phyloP scores from a whole-genome alignment of 2,113 vertebrate species.

The Gavialis gangeticus region DNA sequence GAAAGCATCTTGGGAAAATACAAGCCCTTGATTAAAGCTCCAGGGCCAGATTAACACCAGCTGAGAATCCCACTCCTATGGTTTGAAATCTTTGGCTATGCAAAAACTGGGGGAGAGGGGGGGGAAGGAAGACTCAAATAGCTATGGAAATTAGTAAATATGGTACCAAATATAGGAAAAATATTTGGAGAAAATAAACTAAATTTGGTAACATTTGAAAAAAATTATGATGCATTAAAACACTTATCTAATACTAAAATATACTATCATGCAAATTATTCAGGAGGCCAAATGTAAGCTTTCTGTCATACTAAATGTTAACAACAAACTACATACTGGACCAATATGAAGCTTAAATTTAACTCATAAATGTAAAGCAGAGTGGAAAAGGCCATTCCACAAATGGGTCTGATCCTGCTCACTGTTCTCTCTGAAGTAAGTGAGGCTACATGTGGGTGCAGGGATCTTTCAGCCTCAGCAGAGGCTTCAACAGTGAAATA shows the following conservation, averaged over 20 bases:
- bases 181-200: slow-evolving; percentile 7
- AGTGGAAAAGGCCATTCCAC: background rate
- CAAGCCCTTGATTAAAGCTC: slow-evolving; percentile 69
- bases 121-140: slow-evolving; percentile 65
- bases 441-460: background rate
- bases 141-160: slow-evolving; percentile 72
- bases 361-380: accelerated
- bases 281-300: background rate
- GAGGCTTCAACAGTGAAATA: background rate
- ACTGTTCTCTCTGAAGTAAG: background rate
- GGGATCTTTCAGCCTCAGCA: background rate
- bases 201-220: slow-evolving; percentile 38
- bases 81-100: slow-evolving; percentile 57
- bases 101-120: slow-evolving; percentile 28
- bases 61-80: slow-evolving; percentile 71
- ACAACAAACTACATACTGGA: background rate
- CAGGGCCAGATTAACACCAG: slow-evolving; percentile 69
- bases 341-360: accelerated
- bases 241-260: slow-evolving; percentile 36
- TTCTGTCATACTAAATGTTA: background rate
- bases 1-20: slow-evolving; percentile 66
- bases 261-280: slow-evolving; percentile 8
- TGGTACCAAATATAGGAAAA: slow-evolving; percentile 60
- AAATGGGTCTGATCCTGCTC: background rate
- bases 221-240: slow-evolving; percentile 40